Percentiles rank a stretch among this genome's conserved stretches.
Evolutionary conservation across 2,113 vertebrate species (phyloP).

Genomic region (Murina feae): DNA sequence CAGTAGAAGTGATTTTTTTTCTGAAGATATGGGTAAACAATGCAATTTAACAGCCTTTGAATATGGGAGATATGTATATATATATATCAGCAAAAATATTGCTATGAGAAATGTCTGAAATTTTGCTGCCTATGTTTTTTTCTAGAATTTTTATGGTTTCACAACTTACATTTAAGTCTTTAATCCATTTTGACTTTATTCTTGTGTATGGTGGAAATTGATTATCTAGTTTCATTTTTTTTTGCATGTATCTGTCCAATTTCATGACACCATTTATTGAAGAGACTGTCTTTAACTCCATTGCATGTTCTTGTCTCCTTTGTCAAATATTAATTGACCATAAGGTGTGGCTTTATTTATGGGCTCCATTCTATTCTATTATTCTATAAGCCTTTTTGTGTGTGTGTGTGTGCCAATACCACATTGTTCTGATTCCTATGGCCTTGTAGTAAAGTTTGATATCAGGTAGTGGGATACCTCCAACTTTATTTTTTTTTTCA

Average conservation of each 20-base stretch:
- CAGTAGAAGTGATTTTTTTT: too few relatives aligned
- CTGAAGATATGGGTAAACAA: too few relatives aligned
- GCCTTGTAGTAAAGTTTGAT: not conserved
- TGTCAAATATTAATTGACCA: not conserved
- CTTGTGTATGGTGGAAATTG: not conserved
- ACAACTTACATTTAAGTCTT: not conserved
- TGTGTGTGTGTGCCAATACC: not conserved
- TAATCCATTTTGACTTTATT: not conserved
- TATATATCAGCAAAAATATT: not conserved
- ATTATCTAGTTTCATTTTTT: not conserved
- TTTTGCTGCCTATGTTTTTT: not conserved
- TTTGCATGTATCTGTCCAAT: not conserved
- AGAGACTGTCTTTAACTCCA: not conserved
- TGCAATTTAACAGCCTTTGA: too few relatives aligned
- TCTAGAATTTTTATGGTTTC: not conserved
- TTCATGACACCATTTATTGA: not conserved
- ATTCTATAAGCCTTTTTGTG: not conserved
- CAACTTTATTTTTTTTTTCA: not conserved
- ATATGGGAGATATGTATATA: too few relatives aligned
- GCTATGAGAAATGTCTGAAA: not conserved
- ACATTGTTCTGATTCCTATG: not conserved
- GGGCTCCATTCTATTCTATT: not conserved
- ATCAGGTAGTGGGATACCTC: not conserved
- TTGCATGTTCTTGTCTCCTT: not conserved
- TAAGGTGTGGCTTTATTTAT: not conserved